Base-by-base conservation (phyloP, 2,888 invertebrate genomes). In the Cotesia congregata region DNA sequence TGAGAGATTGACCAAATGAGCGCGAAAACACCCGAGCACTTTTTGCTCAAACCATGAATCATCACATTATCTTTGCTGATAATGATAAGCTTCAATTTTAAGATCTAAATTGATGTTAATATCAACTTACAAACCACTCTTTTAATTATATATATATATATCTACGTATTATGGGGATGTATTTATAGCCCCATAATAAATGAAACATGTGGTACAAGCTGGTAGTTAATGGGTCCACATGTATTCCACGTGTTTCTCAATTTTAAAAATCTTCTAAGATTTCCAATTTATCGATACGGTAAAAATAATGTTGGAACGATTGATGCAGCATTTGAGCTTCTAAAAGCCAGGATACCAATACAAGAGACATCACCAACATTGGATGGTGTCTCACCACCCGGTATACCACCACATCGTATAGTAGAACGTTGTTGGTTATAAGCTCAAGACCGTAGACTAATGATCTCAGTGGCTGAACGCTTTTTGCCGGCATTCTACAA, bases 401-500 rank as follows among this genome's bases (percentile, higher is more conserved):
- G 86, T 87, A 87, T 87, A 85, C 82, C 74, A 80, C 74, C 41
- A 64, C 40, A 62, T 61, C 80, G 80, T 87, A 62, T 61, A 79
- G 80, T 87, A 80, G 72, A 30, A 60, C 40, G 61, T 65, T 79
- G 80, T 83, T 84, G 84, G 85, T 85, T 85, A 85, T 83, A 86
- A 86, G 85, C 86, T 85, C 83, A 79, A 79, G 80, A 82, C 83
- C 83, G 87, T 87, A 86, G 88, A 89, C 88, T 89, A 89, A 89
- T 89, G 89, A 88, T 89, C 86, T 83, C 85, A 79, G 77, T 86
- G 84, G 88, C 80, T 87, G 86, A 87, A 71, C 82, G 87, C 88
- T 89, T 89, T 89, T 89, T 89, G 88, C 84, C 85, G 85, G 83
- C 89, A 89, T 89, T 89, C 89, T 89, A 89, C 89, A 88, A 86